Percentiles rank a stretch among this genome's conserved stretches.
Conservation (phyloP, 1,140 invertebrate genomes). For the Homalodisca vitripennis region DNA sequence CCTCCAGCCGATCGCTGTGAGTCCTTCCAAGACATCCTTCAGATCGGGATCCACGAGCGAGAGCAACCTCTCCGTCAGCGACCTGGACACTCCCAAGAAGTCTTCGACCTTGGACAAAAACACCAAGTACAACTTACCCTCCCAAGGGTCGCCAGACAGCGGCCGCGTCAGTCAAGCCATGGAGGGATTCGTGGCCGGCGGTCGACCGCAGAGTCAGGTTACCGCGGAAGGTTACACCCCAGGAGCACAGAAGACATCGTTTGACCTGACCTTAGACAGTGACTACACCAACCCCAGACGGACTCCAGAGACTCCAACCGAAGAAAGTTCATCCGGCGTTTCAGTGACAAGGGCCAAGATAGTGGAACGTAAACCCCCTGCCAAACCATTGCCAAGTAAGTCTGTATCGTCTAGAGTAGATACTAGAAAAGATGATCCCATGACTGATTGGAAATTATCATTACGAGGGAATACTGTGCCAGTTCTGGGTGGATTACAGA, state of each 20-base stretch:
- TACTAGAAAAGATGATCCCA: too few relatives aligned
- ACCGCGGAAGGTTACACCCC: not conserved
- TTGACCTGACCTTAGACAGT: not conserved
- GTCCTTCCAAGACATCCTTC: conserved; percentile 46
- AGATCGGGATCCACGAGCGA: conserved; percentile 40
- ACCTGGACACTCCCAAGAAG: conserved; percentile 12
- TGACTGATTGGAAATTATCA: too few relatives aligned
- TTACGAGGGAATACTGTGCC: too few relatives aligned
- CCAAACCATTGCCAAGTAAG: too few relatives aligned
- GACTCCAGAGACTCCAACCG: not conserved
- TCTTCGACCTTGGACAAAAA: conserved; percentile 12
- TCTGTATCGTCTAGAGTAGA: too few relatives aligned
- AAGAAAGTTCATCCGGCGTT: too few relatives aligned
- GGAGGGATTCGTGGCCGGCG: conserved; percentile 29
- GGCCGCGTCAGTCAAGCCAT: conserved; percentile 13
- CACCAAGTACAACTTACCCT: not conserved
- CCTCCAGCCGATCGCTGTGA: conserved; percentile 51
- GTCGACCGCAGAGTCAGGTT: not conserved
- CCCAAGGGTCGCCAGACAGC: conserved; percentile 3
- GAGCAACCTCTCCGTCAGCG: conserved; percentile 31
- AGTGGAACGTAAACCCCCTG: too few relatives aligned
- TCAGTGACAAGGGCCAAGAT: too few relatives aligned
- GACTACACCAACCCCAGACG: conserved; percentile 2
- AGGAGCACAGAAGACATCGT: too few relatives aligned
- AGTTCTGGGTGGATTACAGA: too few relatives aligned